Base-by-base conservation (phyloP, 2,113 vertebrate species). In the Solea senegalensis region DNA sequence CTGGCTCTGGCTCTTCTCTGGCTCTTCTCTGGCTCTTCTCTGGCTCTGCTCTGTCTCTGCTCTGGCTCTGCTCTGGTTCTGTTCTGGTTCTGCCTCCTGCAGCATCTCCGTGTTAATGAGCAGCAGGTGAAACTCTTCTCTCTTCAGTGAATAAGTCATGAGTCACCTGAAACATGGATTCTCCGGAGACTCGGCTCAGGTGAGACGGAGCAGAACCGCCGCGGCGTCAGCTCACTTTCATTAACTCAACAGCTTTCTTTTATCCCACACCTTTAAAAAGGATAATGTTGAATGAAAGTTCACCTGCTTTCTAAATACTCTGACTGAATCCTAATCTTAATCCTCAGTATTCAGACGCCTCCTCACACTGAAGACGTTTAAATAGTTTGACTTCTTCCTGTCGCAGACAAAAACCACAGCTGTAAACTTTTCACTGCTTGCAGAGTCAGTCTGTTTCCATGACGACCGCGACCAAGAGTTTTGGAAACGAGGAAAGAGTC, bases 61-160 rank as follows among this genome's bases (percentile, higher is more conserved):
- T 6, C 3, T 34, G 34, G 5, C 2, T 34, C 34, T 21, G 21
- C 34, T 34, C 34, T 34, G 34, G 43, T 7, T 44, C 43, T 44
- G 2, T 5, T 16, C 15, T 2, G 15, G 14, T 51, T 16, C 48
- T 49, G 10, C 8, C 26, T 52, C 34, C 34, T 43, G 7, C 21
- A 1, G 28, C 3, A n/a, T 6, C 39, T 72, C 26, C 43, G 12
- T 34, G 55, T 55, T 14, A 53, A 53, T 10, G 50, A 62, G 55
- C 34, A 14, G 39, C 65, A 73, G 67, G 64, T 49, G 4, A 59
- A 15, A 51, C 54, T 49, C 4, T 43, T 62, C 49, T 21, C 50
- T 60, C 53, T 21, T 8, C 3, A 8, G 44, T 81, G 41, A 83
- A 89, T 85, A 81, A 85, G 45, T 72, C 59, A 86, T 74, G 80